Evolutionary conservation across 2,113 vertebrate species (phyloP).

Genomic region (Lichenostomus cassidix): DNA sequence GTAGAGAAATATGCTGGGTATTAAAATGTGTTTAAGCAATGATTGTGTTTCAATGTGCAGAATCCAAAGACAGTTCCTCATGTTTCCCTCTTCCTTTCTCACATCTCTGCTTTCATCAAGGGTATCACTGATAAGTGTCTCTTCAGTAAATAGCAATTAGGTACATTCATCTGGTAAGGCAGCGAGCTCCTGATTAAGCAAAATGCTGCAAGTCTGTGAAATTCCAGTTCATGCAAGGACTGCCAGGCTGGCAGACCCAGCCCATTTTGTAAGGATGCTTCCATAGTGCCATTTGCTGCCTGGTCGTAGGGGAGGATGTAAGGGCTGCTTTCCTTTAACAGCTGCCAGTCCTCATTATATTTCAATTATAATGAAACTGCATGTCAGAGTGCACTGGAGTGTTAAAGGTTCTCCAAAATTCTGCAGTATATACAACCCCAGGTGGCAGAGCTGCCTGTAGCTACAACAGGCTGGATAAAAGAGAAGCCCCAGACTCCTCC

Average conservation of each 20-base stretch:
- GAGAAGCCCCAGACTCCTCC: neutral
- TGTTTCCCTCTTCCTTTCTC: neutral
- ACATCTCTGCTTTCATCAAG: neutral
- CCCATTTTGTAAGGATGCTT: neutral
- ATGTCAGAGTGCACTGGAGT: neutral
- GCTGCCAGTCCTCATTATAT: neutral
- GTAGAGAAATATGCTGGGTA: neutral
- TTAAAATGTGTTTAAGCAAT: neutral
- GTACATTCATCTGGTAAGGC: neutral
- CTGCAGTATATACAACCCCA: neutral
- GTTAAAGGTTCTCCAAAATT: neutral
- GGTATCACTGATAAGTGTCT: neutral
- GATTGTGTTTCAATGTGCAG: neutral
- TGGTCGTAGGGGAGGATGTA: accelerated
- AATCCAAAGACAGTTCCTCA: neutral
- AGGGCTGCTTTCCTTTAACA: neutral
- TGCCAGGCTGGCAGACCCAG: neutral
- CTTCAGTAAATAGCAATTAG: neutral
- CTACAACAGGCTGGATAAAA: neutral
- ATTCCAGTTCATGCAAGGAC: neutral
- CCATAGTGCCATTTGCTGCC: neutral
- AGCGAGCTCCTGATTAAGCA: neutral
- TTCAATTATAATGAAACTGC: neutral
- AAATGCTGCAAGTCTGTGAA: neutral
- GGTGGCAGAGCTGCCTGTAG: neutral